A percentile compares a stretch with the other conserved stretches of the same genome.
phyloP scores from a whole-genome alignment of 2,797 vertebrate species.

The Pogoniulus pusillus region DNA sequence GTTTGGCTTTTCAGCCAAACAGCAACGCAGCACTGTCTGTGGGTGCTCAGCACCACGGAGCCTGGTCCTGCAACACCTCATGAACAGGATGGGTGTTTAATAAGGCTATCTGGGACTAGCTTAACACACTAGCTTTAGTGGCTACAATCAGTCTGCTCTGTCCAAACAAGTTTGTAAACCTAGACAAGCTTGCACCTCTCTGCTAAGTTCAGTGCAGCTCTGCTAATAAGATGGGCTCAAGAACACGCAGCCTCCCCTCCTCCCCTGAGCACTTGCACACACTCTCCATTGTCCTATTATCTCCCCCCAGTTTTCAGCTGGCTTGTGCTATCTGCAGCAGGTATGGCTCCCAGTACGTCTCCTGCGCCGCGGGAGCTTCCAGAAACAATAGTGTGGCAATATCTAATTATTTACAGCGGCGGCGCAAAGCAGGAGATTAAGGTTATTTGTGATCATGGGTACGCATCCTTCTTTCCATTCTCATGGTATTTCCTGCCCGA shows the following conservation, averaged over 20 bases:
- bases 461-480: slow-evolving; percentile 52
- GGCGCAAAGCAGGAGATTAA: slow-evolving; percentile 9
- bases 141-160: accelerated
- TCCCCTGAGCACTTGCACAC: not conserved
- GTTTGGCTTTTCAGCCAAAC: not conserved
- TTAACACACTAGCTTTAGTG: not conserved
- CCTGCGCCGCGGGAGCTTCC: not conserved
- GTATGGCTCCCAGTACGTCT: not conserved
- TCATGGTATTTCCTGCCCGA: slow-evolving; percentile 64
- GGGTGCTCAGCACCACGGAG: accelerated
- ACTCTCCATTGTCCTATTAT: not conserved
- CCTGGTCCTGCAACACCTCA: not conserved
- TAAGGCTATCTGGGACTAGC: not conserved
- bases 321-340: not conserved
- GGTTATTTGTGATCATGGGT: slow-evolving; percentile 59
- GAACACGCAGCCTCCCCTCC: not conserved
- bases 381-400: not conserved
- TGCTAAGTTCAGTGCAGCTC: not conserved
- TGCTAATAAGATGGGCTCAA: not conserved
- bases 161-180: not conserved
- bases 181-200: not conserved
- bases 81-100: not conserved
- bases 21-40: not conserved
- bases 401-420: slow-evolving; percentile 40
- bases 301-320: not conserved